Evolutionary conservation across 2,888 invertebrate genomes (phyloP).

Genomic region (Autographa pulchrina): DNA sequence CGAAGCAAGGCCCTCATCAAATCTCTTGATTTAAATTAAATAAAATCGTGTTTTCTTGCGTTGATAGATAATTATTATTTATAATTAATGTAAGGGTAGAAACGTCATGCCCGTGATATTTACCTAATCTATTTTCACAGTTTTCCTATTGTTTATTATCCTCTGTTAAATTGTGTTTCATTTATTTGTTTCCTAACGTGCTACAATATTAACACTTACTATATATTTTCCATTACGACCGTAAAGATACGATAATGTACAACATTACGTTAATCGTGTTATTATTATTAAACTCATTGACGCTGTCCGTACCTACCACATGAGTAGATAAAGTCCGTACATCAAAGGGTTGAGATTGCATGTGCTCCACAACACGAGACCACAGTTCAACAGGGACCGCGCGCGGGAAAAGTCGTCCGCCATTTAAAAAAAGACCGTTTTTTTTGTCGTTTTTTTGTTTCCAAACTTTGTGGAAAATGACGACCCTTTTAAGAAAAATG

Average conservation of each 20-base stretch:
- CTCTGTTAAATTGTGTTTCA: not conserved
- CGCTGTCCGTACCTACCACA: too few relatives aligned
- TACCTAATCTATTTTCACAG: not conserved
- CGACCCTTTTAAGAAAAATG: slow-evolving; percentile 91
- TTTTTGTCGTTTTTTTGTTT: slow-evolving; percentile 17
- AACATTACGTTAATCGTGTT: slow-evolving; percentile 22
- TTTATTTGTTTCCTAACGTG: not conserved
- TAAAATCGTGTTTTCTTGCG: too few relatives aligned
- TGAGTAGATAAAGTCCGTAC: too few relatives aligned
- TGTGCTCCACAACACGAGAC: slow-evolving; percentile 40
- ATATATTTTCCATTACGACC: not conserved
- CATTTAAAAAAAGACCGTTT: slow-evolving; percentile 37
- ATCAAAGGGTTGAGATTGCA: slow-evolving; percentile 71
- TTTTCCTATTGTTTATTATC: not conserved
- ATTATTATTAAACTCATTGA: slow-evolving; percentile 28
- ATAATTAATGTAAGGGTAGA: too few relatives aligned
- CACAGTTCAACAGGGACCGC: slow-evolving; percentile 67
- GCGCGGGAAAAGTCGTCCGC: slow-evolving; percentile 74
- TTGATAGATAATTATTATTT: too few relatives aligned
- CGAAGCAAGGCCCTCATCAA: too few relatives aligned
- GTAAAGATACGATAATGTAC: slow-evolving; percentile 18
- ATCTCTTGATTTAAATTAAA: too few relatives aligned
- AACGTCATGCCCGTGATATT: not conserved
- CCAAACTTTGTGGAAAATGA: slow-evolving; percentile 71
- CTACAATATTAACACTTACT: too few relatives aligned